These are phyloP conservation scores for Myotis myotis DNA, from an alignment of 2,797 vertebrate genomes.

Conservation along the genomic window DNA sequence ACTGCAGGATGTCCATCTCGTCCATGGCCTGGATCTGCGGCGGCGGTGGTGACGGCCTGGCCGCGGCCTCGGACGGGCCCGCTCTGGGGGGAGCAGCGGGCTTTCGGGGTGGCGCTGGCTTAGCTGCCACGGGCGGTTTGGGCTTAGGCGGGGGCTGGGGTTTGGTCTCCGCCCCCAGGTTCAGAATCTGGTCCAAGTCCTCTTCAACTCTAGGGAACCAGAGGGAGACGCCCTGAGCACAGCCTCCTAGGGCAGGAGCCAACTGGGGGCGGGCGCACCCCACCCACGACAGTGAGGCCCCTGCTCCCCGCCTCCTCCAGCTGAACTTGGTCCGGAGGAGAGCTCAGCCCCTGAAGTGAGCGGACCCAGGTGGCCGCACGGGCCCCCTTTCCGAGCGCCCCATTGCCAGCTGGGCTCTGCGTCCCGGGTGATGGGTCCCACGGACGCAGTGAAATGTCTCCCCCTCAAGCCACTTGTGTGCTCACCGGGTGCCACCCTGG, in stretches of 20 bases:
- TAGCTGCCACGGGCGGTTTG: conserved; percentile 78
- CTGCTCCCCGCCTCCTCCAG: not conserved
- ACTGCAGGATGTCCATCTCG: conserved; percentile 88
- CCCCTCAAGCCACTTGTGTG: accelerated
- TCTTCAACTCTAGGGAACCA: conserved; percentile 86
- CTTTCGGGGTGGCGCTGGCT: conserved; percentile 83
- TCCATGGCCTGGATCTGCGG: conserved; percentile 84
- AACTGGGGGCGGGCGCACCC: not conserved
- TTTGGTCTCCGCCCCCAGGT: conserved; percentile 79
- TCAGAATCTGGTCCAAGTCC: conserved; percentile 88
- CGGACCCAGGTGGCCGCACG: accelerated
- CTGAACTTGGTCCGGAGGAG: not conserved
- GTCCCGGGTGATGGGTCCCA: not conserved
- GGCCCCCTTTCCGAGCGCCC: not conserved
- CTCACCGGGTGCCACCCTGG: not conserved
- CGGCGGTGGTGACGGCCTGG: conserved; percentile 53
- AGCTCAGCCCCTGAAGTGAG: not conserved
- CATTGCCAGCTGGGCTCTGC: not conserved
- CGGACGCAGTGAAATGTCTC: accelerated
- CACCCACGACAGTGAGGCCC: not conserved
- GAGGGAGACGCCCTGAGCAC: conserved; percentile 40
- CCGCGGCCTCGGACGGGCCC: not conserved
- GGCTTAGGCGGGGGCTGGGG: conserved; percentile 70
- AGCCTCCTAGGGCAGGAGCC: too few relatives aligned
- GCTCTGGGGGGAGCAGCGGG: conserved; percentile 60